Conservation (phyloP, 2,113 vertebrate species). For the Octodon degus region DNA sequence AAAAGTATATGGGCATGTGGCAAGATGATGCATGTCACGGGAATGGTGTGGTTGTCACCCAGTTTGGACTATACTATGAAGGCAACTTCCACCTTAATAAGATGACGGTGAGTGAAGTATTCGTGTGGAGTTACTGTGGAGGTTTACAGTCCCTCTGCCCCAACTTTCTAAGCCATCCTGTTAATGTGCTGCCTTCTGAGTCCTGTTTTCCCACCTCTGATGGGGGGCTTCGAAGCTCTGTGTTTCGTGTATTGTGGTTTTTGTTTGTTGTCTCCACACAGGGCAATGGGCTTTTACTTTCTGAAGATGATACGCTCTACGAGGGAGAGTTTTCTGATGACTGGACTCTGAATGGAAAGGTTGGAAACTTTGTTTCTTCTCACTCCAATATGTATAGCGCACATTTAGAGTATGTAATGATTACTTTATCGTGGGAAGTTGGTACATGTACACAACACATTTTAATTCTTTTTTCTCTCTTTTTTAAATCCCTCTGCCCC, state of each 20-base stretch:
- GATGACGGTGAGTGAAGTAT: constrained; percentile 93
- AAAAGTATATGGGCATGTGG: constrained; percentile 99
- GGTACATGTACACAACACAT: neutral
- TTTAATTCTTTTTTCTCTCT: neutral
- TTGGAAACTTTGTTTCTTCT: constrained; percentile 75
- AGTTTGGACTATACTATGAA: constrained; percentile 98
- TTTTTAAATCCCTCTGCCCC: neutral
- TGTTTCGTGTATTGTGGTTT: constrained; percentile 29
- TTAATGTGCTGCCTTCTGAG: neutral
- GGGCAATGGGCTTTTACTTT: constrained; percentile 95
- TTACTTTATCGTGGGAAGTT: neutral
- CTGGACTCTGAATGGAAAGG: constrained; percentile 98
- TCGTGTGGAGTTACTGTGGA: neutral
- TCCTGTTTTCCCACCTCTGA: neutral
- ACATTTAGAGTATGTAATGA: neutral
- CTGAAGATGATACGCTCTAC: constrained; percentile 97
- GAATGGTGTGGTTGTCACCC: constrained; percentile 96
- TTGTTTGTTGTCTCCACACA: constrained; percentile 73
- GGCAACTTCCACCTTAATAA: constrained; percentile 96
- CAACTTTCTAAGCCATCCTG: neutral
- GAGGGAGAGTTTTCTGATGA: constrained; percentile 98
- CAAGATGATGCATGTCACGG: constrained; percentile 95
- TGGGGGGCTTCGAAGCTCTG: neutral
- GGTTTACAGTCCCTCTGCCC: neutral
- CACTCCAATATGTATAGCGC: neutral